Conservation (phyloP, 2,888 invertebrate species). For the Abrostola tripartita region DNA sequence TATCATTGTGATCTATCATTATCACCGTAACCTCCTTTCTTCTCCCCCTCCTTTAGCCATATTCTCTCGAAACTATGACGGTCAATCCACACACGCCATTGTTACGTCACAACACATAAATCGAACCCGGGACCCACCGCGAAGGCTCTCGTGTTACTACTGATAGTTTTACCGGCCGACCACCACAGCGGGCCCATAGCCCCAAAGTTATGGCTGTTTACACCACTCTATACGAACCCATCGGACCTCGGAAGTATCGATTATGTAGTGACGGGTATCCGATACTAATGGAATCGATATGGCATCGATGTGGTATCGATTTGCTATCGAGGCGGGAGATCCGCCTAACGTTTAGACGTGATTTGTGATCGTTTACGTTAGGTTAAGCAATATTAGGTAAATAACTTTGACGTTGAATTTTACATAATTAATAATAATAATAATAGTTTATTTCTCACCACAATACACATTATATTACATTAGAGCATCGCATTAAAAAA, state of each 20-base stretch:
- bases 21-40: neutral
- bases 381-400: slow-evolving; percentile 10
- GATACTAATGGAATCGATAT: slow-evolving; percentile 37
- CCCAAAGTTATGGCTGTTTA: slow-evolving; percentile 41
- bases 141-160: slow-evolving; percentile 52
- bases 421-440: no score
- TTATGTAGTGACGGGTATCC: slow-evolving; percentile 26
- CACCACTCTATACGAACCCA: slow-evolving; percentile 38
- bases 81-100: slow-evolving; percentile 20
- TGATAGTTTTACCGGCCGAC: slow-evolving; percentile 40
- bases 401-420: neutral
- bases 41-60: neutral
- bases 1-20: slow-evolving; percentile 1
- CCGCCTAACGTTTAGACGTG: slow-evolving; percentile 43
- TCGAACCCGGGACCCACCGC: slow-evolving; percentile 52
- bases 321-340: slow-evolving; percentile 52
- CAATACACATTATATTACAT: no score
- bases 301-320: slow-evolving; percentile 8
- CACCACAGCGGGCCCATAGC: slow-evolving; percentile 29
- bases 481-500: no score
- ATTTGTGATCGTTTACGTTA: slow-evolving; percentile 45
- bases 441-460: no score
- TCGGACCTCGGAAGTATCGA: slow-evolving; percentile 61
- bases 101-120: slow-evolving; percentile 51
- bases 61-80: neutral